Conservation (phyloP, 2,113 vertebrate genomes). For the Eclectus roratus region DNA sequence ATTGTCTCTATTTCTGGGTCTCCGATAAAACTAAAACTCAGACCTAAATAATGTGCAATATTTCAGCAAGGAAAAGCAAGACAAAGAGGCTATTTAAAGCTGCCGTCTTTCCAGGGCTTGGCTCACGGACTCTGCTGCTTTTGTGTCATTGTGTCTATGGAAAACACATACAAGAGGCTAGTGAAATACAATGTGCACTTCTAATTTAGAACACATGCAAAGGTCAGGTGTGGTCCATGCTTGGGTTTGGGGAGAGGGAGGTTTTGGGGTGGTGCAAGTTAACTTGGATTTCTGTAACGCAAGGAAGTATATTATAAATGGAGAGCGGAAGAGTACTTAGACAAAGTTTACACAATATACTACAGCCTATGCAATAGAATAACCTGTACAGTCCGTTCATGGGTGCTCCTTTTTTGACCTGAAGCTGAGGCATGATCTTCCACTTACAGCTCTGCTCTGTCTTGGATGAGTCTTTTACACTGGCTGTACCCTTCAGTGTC, state of each 20-base stretch:
- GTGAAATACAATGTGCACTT: conserved; percentile 42
- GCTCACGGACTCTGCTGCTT: neutral
- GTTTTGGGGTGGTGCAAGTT: neutral
- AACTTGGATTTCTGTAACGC: neutral
- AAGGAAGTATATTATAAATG: neutral
- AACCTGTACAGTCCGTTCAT: neutral
- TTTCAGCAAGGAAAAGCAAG: conserved; percentile 47
- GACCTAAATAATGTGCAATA: neutral
- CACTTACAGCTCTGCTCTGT: neutral
- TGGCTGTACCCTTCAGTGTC: neutral
- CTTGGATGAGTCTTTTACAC: neutral
- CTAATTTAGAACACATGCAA: conserved; percentile 10
- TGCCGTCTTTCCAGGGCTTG: conserved; percentile 40
- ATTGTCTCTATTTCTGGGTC: conserved; percentile 53
- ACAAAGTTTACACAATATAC: neutral
- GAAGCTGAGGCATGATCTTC: neutral
- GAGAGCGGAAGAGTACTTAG: neutral
- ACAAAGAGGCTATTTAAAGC: conserved; percentile 70
- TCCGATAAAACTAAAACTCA: conserved; percentile 5
- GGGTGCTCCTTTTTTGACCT: neutral
- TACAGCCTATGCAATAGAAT: neutral
- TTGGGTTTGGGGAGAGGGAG: neutral
- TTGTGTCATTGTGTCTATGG: conserved; percentile 51
- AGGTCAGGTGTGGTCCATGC: conserved; percentile 18
- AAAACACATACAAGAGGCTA: conserved; percentile 17